A percentile compares a stretch with the other conserved stretches of the same genome.
Evolutionary conservation across 2,797 vertebrate species (phyloP).

Genomic region (Tragelaphus oryx): DNA sequence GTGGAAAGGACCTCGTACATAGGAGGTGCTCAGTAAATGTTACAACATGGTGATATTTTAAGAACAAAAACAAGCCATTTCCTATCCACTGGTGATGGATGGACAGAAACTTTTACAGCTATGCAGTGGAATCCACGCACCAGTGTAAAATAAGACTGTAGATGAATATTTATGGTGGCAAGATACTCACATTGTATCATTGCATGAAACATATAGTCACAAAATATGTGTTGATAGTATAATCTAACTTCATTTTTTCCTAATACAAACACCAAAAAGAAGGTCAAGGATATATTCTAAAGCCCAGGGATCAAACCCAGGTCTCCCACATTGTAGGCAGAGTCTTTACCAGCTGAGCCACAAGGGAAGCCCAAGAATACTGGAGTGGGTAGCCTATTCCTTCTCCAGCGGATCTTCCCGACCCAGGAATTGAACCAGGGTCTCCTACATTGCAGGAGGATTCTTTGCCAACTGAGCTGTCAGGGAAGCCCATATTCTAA

Average conservation of each 20-base stretch:
- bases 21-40: not conserved
- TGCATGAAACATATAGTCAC: not conserved
- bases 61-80: not conserved
- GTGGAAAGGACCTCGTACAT: not conserved
- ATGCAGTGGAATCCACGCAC: not conserved
- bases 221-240: not conserved
- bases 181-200: not conserved
- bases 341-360: not conserved
- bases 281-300: not conserved
- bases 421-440: not conserved
- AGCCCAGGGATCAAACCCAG: not conserved
- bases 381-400: not conserved
- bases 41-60: not conserved
- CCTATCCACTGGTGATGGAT: not conserved
- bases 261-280: not conserved
- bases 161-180: not conserved
- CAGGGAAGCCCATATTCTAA: not conserved
- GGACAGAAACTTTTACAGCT: not conserved
- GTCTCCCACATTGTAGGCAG: not conserved
- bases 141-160: not conserved
- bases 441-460: not conserved
- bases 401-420: not conserved
- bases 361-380: not conserved
- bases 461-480: not conserved
- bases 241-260: not conserved